Evolutionary conservation across 2,888 invertebrate species (phyloP), one percentile per base, ranked within the genome.

Genomic region (Sphaeridia pumilis): DNA sequence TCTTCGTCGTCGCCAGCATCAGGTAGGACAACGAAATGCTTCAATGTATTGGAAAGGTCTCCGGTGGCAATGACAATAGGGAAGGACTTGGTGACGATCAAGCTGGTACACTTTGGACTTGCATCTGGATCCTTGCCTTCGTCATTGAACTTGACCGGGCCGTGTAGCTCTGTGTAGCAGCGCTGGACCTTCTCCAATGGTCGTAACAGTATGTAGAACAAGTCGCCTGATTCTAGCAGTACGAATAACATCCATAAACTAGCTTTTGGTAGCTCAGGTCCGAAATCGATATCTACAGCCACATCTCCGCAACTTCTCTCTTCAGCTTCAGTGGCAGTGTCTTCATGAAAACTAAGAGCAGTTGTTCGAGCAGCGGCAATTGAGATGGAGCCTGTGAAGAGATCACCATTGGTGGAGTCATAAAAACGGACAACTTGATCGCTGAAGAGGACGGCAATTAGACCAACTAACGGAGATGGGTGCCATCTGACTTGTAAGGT

Each of bases 401-500:
- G 7, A 5, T 38, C 38, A 5, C 38, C 38, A 38, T 14, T 38
- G 20, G 5, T 14, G 12, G 17, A 14, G 17, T 47, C 41, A 17
- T 52, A 52, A 3, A 52, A 22, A 4, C 52, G 38, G 1, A 52
- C 2, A 12, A 41, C 24, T 28, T 34, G 38, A 24, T 52, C 52
- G 24, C 28, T 46, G 24, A 46, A 41, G 17, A 52, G 47, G 10
- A 52, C 52, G 12, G 31, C 42, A 24, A 52, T 42, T 28, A 42
- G 24, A 21, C 42, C 42, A 14, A 27, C 26, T 4, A 20, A n/a
- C 4, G 41, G 22, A 10, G 20, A 25, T 27, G 59, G 59, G 7
- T 54, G 34, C 60, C 60, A 61, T 43, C 52, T 58, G 1, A 56
- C 58, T 46, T 58, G 58, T 34, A 58, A 44, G 4, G 57, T 49